Percentiles rank a stretch among this genome's conserved stretches.
Evolutionary conservation across 2,888 invertebrate species (phyloP).

Genomic region (Machimus atricapillus): DNA sequence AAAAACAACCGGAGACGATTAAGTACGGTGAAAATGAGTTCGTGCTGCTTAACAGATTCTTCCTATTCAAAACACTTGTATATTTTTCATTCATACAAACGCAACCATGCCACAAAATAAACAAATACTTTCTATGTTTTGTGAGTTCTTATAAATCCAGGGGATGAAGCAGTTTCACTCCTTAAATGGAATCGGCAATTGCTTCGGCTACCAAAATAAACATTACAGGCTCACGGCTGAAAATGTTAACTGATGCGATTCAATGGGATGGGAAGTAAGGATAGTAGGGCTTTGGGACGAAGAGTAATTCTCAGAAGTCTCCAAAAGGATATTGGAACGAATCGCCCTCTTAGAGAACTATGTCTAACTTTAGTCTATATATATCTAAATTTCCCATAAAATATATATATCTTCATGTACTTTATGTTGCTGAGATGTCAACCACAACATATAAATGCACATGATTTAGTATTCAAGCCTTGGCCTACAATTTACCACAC

Average conservation of each 20-base stretch:
- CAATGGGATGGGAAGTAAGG: background rate
- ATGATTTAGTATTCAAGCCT: background rate
- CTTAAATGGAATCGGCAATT: background rate
- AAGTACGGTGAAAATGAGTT: conserved; percentile 21
- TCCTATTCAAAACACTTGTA: background rate
- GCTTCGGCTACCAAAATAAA: background rate
- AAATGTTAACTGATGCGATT: background rate
- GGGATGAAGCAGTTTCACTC: conserved; percentile 5
- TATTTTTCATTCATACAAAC: conserved; percentile 30
- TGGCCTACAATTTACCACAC: background rate
- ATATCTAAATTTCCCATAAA: conserved; percentile 23
- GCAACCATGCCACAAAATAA: conserved; percentile 29
- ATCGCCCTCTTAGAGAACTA: conserved; percentile 36
- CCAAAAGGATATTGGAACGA: conserved; percentile 41
- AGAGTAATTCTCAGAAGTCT: conserved; percentile 40
- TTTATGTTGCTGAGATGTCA: background rate
- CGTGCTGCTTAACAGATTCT: background rate
- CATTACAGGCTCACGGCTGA: background rate
- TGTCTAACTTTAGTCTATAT: conserved; percentile 15
- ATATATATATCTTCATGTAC: conserved; percentile 6
- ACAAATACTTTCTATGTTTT: background rate
- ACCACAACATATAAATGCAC: background rate
- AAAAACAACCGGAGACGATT: conserved; percentile 12
- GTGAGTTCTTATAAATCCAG: background rate
- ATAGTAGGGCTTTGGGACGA: background rate